Conservation (phyloP, 2,797 vertebrate species). For the Amblyraja radiata region DNA sequence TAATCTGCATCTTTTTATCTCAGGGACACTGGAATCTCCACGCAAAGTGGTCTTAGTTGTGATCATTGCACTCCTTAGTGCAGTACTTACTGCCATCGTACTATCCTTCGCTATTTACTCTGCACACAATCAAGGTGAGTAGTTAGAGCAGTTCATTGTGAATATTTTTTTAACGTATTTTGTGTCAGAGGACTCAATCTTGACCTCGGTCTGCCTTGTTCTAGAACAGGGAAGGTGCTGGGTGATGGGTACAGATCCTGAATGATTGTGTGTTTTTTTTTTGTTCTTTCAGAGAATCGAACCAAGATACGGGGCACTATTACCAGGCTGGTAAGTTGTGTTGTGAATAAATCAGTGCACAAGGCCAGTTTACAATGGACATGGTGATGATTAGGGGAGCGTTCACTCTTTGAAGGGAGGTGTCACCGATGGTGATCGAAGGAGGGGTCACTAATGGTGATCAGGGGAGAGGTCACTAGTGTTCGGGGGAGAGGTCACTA, state of each 20-base stretch:
- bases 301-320: not conserved
- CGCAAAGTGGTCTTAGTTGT: not conserved
- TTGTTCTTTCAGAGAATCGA: constrained; percentile 18
- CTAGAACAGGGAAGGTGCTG: not conserved
- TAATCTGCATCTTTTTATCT: not conserved
- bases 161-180: not conserved
- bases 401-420: no score
- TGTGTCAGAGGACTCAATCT: not conserved
- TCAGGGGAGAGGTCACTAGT: not conserved
- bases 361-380: not conserved
- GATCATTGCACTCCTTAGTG: not conserved
- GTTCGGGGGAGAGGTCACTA: not conserved
- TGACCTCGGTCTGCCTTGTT: no score
- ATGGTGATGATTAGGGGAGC: no score
- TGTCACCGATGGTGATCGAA: not conserved
- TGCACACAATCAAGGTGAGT: constrained; percentile 10
- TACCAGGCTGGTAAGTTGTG: constrained; percentile 6
- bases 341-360: not conserved
- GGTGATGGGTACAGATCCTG: no score
- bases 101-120: not conserved
- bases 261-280: not conserved
- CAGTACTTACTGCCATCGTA: not conserved
- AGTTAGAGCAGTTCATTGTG: not conserved
- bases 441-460: no score
- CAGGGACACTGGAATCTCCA: not conserved